Evolutionary conservation across 2,797 vertebrate species (phyloP), one percentile per base, ranked within the genome.

Genomic region (Onychomys torridus): DNA sequence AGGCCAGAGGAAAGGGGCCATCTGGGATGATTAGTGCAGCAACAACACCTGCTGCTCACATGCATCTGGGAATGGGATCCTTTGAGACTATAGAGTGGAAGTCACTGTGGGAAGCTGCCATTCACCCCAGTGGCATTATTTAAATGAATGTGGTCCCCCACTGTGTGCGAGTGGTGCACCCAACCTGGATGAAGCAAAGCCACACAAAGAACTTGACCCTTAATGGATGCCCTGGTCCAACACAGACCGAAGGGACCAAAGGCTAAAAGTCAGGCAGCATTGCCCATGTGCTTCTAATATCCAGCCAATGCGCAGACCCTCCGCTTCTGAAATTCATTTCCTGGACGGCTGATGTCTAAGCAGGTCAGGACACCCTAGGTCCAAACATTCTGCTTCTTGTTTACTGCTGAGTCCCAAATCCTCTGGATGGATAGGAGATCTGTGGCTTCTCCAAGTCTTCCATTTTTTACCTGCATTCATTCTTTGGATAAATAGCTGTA

Each of bases 11-110:
- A 71, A 78, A 55, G 55, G 55, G 55, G 16, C 55, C 55, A 55
- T 17, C 16, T 55, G 55, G 16, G 17, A 55, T n/a, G 77, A 13
- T 43, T 12, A 17, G 25, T 1, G 13, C 5, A 34, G 32, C 25
- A 7, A 14, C 43, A 17, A 13, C 0, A 25, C n/a, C 5, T 2
- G 6, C 49, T 55, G 23, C 43, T 83, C 40, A 82, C 0, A 14
- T 6, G 0, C 2, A 40, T 21, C 40, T 40, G 55, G 73, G 75
- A 63, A 43, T 19, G n/a, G 55, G 9, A 5, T 12, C 52, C 13
- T 34, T 17, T 23, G 37, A 55, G 93, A 23, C 23, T 57, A 2
- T 59, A 19, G 29, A 5, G 37, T 49, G 17, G 40, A 32, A 77
- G 29, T 49, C 55, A 4, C 17, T 32, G 14, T 10, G 0, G 75